These are phyloP conservation scores for Pseudochirops cupreus DNA, from an alignment of 2,797 vertebrate species.

Conservation along the genomic window DNA sequence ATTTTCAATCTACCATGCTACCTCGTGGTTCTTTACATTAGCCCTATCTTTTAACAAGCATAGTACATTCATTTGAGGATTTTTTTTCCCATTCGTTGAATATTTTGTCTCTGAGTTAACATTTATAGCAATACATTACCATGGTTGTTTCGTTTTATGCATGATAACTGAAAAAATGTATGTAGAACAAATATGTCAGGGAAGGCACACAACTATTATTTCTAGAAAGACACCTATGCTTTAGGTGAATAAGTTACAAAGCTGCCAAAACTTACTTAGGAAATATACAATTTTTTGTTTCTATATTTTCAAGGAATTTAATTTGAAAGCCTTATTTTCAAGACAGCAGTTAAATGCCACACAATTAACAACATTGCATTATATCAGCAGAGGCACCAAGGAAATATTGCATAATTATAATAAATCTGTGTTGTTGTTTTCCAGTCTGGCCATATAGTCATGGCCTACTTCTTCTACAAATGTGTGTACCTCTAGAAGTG, in stretches of 20 bases:
- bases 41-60: not conserved
- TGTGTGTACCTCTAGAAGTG: conserved; percentile 27
- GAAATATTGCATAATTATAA: conserved; percentile 22
- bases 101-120: not conserved
- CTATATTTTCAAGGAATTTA: not conserved
- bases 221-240: not conserved
- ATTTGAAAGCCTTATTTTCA: conserved; percentile 10
- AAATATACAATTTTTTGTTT: not conserved
- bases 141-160: not conserved
- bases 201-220: not conserved
- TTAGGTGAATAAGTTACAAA: not conserved
- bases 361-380: not conserved
- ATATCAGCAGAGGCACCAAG: not conserved
- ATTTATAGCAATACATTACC: not conserved
- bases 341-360: not conserved
- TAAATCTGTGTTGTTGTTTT: conserved; percentile 9
- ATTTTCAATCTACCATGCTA: not conserved
- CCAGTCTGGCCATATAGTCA: not conserved
- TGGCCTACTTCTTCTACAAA: conserved; percentile 13
- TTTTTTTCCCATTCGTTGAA: not conserved
- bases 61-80: not conserved
- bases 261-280: not conserved
- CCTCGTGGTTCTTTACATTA: not conserved
- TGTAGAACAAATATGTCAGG: not conserved
- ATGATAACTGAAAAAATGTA: not conserved